These are phyloP conservation scores for Ricordea florida DNA, from an alignment of 92 coral and sea anemone genomes.

Conservation along the genomic window DNA sequence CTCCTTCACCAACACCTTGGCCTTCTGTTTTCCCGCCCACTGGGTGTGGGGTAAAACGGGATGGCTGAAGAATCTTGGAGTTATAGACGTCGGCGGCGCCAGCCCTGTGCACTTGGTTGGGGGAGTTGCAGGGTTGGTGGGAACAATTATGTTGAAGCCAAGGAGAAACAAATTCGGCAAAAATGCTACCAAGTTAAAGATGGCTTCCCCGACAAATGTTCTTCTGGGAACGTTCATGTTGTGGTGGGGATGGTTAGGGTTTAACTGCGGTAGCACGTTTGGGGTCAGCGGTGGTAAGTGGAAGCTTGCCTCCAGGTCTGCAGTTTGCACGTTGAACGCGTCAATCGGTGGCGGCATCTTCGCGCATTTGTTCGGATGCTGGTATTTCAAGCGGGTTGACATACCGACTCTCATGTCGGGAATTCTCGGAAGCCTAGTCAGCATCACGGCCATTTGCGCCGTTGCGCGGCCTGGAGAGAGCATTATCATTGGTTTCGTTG, in stretches of 20 bases:
- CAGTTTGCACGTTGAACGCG: constrained; percentile 78
- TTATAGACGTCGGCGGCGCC: constrained; percentile 85
- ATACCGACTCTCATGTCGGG: constrained; percentile 80
- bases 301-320: constrained; percentile 76
- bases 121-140: constrained; percentile 84
- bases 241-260: constrained; percentile 78
- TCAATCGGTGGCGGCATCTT: constrained; percentile 82
- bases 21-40: constrained; percentile 85
- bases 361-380: constrained; percentile 54
- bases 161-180: constrained; percentile 59
- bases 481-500: constrained; percentile 71
- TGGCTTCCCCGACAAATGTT: constrained; percentile 72
- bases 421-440: constrained; percentile 77
- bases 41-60: constrained; percentile 89
- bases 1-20: constrained; percentile 78
- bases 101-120: constrained; percentile 89
- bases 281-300: constrained; percentile 74
- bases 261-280: constrained; percentile 72
- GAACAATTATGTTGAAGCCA: constrained; percentile 72
- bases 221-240: constrained; percentile 69
- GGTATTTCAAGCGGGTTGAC: constrained; percentile 50
- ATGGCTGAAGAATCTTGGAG: constrained; percentile 80
- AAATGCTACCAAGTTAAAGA: constrained; percentile 28
- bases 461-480: constrained; percentile 91
- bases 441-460: constrained; percentile 90